Evolutionary conservation across 2,113 vertebrate species (phyloP).

Genomic region (Todiramphus chloris): DNA sequence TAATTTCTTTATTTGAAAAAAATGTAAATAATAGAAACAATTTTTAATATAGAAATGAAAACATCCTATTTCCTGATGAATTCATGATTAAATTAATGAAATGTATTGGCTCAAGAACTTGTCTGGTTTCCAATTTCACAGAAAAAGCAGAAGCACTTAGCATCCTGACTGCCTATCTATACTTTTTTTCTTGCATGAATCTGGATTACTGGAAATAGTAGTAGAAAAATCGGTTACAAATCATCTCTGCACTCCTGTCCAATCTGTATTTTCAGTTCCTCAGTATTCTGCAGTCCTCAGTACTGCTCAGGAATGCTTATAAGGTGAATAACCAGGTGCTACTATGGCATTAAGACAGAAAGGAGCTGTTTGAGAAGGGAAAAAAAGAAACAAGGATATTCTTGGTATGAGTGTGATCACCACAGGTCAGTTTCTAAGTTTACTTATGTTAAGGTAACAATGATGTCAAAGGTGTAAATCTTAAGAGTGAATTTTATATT

Average conservation of each 20-base stretch:
- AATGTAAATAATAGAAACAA: neutral
- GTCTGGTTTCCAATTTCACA: neutral
- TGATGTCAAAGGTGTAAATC: neutral
- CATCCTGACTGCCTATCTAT: neutral
- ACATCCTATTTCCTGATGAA: neutral
- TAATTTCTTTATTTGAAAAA: neutral
- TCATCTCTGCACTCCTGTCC: neutral
- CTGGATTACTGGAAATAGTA: neutral
- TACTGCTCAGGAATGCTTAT: neutral
- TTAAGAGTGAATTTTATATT: neutral
- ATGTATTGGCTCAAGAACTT: neutral
- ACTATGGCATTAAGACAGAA: neutral
- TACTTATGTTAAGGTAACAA: neutral
- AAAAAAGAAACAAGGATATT: neutral
- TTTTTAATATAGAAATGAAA: neutral
- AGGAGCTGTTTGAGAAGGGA: neutral
- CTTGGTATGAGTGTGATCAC: neutral
- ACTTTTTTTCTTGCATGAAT: neutral
- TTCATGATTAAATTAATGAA: neutral
- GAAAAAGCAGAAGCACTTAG: neutral
- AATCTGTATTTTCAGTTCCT: neutral
- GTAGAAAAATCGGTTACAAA: neutral
- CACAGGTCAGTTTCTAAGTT: neutral
- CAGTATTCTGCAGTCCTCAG: neutral
- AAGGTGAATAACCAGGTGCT: neutral